phyloP scores from a whole-genome alignment of 2,888 invertebrate species.

The Heliconius erato region DNA sequence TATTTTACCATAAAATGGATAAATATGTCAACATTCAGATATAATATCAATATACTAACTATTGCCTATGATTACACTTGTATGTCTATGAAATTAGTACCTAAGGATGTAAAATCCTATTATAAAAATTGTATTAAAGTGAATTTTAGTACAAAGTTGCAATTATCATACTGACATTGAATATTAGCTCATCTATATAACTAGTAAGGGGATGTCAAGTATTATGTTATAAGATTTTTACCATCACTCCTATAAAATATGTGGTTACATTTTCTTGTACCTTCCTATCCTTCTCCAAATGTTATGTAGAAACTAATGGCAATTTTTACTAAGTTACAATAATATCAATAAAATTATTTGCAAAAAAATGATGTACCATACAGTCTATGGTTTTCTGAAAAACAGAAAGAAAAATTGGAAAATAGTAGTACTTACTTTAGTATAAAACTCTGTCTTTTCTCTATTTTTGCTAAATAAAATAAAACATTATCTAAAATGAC shows the following conservation, averaged over 20 bases:
- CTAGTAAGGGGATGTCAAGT: not conserved
- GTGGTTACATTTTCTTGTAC: not conserved
- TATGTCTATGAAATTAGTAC: constrained; percentile 1
- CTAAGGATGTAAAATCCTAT: constrained; percentile 17
- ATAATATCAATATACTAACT: constrained; percentile 30
- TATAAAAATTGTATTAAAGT: not conserved
- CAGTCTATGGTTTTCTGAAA: too few relatives aligned
- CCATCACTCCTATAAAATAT: not conserved
- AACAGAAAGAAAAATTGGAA: too few relatives aligned
- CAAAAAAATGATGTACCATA: too few relatives aligned
- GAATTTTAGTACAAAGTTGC: not conserved
- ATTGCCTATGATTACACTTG: constrained; percentile 21
- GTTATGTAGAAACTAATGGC: too few relatives aligned
- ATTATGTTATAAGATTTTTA: not conserved
- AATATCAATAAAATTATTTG: too few relatives aligned
- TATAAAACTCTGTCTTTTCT: too few relatives aligned
- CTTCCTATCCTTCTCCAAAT: not conserved
- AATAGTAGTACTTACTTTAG: too few relatives aligned
- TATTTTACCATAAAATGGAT: constrained; percentile 42
- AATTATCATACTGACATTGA: not conserved
- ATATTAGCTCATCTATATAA: not conserved
- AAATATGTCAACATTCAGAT: constrained; percentile 27
- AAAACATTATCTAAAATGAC: too few relatives aligned
- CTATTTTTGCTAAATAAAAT: too few relatives aligned
- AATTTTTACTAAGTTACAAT: too few relatives aligned